Evolutionary conservation across 2,797 vertebrate species (phyloP).

Genomic region (Trematomus bernacchii): DNA sequence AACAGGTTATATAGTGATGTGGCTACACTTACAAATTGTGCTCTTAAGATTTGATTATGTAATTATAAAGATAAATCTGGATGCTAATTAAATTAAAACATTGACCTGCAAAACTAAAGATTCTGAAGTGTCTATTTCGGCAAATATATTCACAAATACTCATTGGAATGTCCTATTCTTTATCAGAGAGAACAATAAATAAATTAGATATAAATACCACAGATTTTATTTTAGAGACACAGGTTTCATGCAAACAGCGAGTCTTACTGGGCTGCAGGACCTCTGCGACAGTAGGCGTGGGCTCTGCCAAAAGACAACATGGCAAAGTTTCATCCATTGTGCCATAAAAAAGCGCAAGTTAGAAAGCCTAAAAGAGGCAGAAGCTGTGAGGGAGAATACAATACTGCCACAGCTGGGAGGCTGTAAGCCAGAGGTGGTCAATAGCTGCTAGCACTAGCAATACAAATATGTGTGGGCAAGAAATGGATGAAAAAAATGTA

Average conservation of each 20-base stretch:
- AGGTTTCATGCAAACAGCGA: constrained; percentile 73
- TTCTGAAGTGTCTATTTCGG: not conserved
- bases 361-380: constrained; percentile 51
- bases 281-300: constrained; percentile 80
- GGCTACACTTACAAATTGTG: not conserved
- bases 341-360: constrained; percentile 44
- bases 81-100: not conserved
- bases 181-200: constrained; percentile 1
- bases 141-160: constrained; percentile 20
- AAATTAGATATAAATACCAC: constrained; percentile 1
- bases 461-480: constrained; percentile 34
- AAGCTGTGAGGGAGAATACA: constrained; percentile 53
- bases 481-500: constrained; percentile 19
- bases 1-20: not conserved
- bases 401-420: constrained; percentile 56
- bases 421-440: constrained; percentile 65
- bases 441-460: constrained; percentile 62
- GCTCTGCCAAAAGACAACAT: constrained; percentile 86
- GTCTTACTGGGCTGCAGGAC: constrained; percentile 89
- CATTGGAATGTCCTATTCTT: constrained; percentile 1
- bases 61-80: not conserved
- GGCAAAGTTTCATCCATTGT: constrained; percentile 73
- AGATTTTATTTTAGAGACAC: constrained; percentile 27
- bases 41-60: constrained; percentile 4
- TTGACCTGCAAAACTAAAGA: not conserved